Percentiles rank a stretch among this genome's conserved stretches.
phyloP scores from a whole-genome alignment of 2,888 invertebrate genomes.

The Timandra comae region DNA sequence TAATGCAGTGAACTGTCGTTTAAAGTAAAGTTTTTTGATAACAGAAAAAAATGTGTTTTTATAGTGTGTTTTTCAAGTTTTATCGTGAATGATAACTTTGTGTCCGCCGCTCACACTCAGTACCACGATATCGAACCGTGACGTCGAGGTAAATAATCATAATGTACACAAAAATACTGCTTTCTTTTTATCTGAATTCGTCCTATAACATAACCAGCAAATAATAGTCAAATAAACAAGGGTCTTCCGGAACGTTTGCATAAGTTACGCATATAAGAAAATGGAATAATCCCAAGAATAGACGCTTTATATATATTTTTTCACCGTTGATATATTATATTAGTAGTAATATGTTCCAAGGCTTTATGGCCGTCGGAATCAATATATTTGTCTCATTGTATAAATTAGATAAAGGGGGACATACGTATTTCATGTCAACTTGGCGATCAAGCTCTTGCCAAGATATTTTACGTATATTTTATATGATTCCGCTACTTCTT shows the following conservation, averaged over 20 bases:
- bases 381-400: constrained; percentile 21
- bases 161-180: constrained; percentile 11
- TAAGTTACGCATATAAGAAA: constrained; percentile 21
- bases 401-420: constrained; percentile 29
- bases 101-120: constrained; percentile 25
- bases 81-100: constrained; percentile 31
- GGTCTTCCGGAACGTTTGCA: constrained; percentile 27
- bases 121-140: constrained; percentile 14
- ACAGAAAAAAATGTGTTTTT: constrained; percentile 30
- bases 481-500: too few species aligned
- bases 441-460: constrained; percentile 1
- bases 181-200: constrained; percentile 15
- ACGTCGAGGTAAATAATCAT: constrained; percentile 25
- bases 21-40: constrained; percentile 36
- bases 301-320: constrained; percentile 21
- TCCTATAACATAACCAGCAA: constrained; percentile 3
- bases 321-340: constrained; percentile 23
- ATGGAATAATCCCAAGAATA: constrained; percentile 22
- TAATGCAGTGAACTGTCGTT: constrained; percentile 17
- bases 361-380: constrained; percentile 20
- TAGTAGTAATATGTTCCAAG: constrained; percentile 18
- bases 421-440: constrained; percentile 21
- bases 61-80: constrained; percentile 26
- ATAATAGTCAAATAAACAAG: constrained; percentile 23
- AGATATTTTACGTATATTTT: neutral